Conservation (phyloP, 2,113 vertebrate species). For the Passer domesticus region DNA sequence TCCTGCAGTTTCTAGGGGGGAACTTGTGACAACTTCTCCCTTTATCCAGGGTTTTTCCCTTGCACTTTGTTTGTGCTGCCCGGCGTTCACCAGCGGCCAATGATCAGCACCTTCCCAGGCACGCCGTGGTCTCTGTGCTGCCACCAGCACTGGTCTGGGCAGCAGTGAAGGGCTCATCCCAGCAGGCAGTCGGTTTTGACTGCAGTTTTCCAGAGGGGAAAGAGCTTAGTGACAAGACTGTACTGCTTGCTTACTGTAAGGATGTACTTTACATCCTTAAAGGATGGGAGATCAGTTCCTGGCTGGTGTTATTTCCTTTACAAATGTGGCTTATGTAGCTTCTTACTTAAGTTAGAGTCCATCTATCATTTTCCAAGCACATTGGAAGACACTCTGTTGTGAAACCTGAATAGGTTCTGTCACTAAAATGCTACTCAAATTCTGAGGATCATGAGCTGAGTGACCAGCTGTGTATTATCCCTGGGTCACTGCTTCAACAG, state of each 20-base stretch:
- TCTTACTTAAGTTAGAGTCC: not conserved
- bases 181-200: not conserved
- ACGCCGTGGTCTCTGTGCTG: not conserved
- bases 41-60: not conserved
- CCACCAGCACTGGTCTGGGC: not conserved
- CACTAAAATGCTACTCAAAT: not conserved
- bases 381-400: not conserved
- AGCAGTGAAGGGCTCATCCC: not conserved
- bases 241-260: not conserved
- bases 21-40: not conserved
- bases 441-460: fast-evolving
- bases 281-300: not conserved
- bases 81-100: not conserved
- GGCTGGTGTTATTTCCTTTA: not conserved
- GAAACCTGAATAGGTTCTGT: not conserved
- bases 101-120: not conserved
- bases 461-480: not conserved
- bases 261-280: no score
- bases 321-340: not conserved
- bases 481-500: not conserved
- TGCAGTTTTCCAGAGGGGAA: not conserved
- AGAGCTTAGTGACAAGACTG: not conserved
- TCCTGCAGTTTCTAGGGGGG: not conserved
- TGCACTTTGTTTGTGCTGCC: fast-evolving
- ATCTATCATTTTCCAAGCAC: not conserved